Base-by-base conservation (phyloP, 2,113 vertebrate species). In the Apistogramma diplotaenia region DNA sequence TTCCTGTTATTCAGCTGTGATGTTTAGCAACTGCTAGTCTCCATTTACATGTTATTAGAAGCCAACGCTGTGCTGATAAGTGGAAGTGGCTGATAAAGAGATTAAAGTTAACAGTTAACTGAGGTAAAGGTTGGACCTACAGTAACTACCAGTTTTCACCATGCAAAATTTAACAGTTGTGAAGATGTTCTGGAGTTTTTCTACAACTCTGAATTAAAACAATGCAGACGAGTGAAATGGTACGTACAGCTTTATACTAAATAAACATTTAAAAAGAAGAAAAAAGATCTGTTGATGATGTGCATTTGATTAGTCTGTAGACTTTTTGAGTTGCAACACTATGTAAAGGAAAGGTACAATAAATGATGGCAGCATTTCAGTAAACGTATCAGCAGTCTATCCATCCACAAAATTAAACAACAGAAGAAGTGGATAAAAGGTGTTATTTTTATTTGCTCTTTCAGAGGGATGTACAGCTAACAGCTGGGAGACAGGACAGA, bases 381-480 rank as follows among this genome's bases (percentile, higher is more conserved):
- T 65, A 65, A 2, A 43, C 0, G 8, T 40, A n/a, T 62, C 35
- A 62, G 16, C 35, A n/a, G 23, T 6, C 21, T 25, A 31, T 31
- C 6, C 31, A 31, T 6, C 31, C 31, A 31, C 31, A 19, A 65
- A 62, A 71, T 40, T 18, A 1, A 81, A 40, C 31, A 55, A 76
- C 40, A 65, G n/a, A 33, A 5, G 4, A 2, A 8, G 6, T 33
- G 40, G 43, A 56, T 51, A 35, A 67, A 51, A 33, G 35, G 25
- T 29, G 46, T 46, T 19, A n/a, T 4, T 70, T 91, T 92, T 90
- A 88, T 91, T 93, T 75, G 67, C 16, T 13, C 54, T 78, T 91
- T 11, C 25, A 56, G 78, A 84, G 51, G 80, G 74, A 74, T 65
- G 40, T 70, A 88, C 74, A 82, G 59, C 88, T 85, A 87, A 79